Base-by-base conservation (phyloP, 92 coral and sea anemone genomes). In the Phenganax stokvisi region DNA sequence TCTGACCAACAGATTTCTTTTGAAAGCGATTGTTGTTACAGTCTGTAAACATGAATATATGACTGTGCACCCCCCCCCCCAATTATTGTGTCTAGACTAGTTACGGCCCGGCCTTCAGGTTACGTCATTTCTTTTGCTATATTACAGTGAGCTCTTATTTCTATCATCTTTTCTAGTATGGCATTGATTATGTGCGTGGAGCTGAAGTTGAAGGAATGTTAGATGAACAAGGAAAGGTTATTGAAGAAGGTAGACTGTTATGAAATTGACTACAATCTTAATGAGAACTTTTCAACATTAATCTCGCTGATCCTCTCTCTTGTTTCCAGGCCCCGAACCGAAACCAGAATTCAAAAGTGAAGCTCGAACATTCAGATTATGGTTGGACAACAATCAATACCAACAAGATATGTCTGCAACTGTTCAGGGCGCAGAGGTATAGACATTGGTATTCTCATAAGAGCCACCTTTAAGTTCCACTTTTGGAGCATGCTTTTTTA, bases 351-450 rank as follows among this genome's bases (percentile, higher is more conserved):
- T 96, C 62, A 96, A 96, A 84, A 90, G 91, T 59, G 99, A 92
- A 54, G 86, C 88, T 8, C 87, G 99, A 25, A 96, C 97, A 3
- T 96, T 81, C 86, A 89, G 99, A 52, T 58, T 96, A 72, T 96
- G 99, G 99, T 79, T 96, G 31, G 99, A 96, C 67, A 96, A 97
- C 9, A 96, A 96, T 79, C 99, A 96, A 77, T 96, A 96, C 63
- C 99, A 96, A 17, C 97, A 96, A 83, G 99, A 96, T 80, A 92
- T 96, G 99, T 92, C 96, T 2, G 87, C 88, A 44, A 90, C 99
- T 28, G 99, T 92, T 44, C 99, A 96, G 63, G 99, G 99, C 29
- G 86, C 99, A 30, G 99, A 96, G 96, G 99, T 90, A 80, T 29
- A 75, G 51, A 44, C 10, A 57, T 20, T n/a, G 52, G 44, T 7